phyloP scores from a whole-genome alignment of 2,113 vertebrate species.

The Tricholaema leucomelas region DNA sequence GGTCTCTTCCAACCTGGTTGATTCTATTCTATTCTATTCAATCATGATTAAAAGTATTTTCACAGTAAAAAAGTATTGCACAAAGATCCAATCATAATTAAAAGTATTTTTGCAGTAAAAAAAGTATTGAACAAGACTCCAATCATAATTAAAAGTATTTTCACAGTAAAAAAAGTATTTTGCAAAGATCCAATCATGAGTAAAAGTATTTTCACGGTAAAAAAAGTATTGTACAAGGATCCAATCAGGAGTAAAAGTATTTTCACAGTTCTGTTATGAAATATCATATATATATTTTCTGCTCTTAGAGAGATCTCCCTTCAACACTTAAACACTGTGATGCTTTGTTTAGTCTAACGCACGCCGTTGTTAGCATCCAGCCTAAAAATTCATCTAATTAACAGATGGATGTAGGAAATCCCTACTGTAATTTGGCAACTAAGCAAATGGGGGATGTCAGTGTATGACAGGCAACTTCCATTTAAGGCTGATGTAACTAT shows the following conservation, averaged over 20 bases:
- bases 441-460: slow-evolving; percentile 53
- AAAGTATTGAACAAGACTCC: not conserved
- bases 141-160: no score
- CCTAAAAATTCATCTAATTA: slow-evolving; percentile 74
- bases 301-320: slow-evolving; percentile 43
- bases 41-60: no score
- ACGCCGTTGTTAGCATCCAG: slow-evolving; percentile 64
- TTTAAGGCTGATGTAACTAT: slow-evolving; percentile 63
- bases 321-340: slow-evolving; percentile 38
- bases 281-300: slow-evolving; percentile 1
- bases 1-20: no score
- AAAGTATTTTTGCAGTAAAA: no score
- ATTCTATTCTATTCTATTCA: no score
- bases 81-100: no score
- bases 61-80: not conserved
- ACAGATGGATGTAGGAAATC: slow-evolving; percentile 72
- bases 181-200: no score
- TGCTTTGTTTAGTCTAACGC: slow-evolving; percentile 76
- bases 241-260: not conserved
- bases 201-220: no score
- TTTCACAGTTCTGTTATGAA: slow-evolving; percentile 1
- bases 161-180: no score
- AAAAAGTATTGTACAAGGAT: not conserved
- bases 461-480: slow-evolving; percentile 70
- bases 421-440: slow-evolving; percentile 69